Percentiles rank a stretch among this genome's conserved stretches.
Evolutionary conservation across 2,888 invertebrate genomes (phyloP).

Genomic region (Helleia helle): DNA sequence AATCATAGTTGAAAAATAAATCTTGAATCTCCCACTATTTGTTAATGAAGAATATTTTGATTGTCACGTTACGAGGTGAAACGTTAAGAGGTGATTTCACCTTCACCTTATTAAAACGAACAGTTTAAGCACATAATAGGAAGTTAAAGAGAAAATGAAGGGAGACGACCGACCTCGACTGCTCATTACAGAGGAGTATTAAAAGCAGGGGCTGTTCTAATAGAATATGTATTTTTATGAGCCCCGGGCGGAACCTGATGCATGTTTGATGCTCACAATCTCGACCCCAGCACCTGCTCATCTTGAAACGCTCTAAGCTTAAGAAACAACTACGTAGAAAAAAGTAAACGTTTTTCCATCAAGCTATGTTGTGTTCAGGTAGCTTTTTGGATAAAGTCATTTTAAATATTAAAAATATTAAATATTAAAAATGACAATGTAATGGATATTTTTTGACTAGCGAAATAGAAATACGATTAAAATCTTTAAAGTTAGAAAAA

Average conservation of each 20-base stretch:
- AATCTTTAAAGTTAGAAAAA: no score
- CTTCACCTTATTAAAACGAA: slow-evolving; percentile 39
- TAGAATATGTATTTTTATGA: slow-evolving; percentile 74
- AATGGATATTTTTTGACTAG: no score
- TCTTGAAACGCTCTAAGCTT: neutral
- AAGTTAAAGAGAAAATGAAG: slow-evolving; percentile 60
- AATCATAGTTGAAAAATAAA: no score
- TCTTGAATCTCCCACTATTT: no score
- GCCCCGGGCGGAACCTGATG: slow-evolving; percentile 47
- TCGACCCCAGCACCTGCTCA: slow-evolving; percentile 33
- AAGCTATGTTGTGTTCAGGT: no score
- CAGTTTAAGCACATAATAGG: slow-evolving; percentile 46
- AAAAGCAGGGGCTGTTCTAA: slow-evolving; percentile 57
- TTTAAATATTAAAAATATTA: no score
- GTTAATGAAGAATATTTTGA: no score
- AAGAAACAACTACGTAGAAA: no score
- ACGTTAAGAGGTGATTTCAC: slow-evolving; percentile 31
- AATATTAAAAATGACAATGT: no score
- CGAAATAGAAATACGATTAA: no score
- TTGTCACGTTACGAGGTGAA: slow-evolving; percentile 10
- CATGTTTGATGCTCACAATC: slow-evolving; percentile 68
- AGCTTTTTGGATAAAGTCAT: no score
- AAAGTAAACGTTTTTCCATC: no score
- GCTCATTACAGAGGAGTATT: slow-evolving; percentile 63
- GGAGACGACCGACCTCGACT: slow-evolving; percentile 56